phyloP scores from a whole-genome alignment of 2,113 vertebrate genomes.

The Cyprinodon brontotheroides region DNA sequence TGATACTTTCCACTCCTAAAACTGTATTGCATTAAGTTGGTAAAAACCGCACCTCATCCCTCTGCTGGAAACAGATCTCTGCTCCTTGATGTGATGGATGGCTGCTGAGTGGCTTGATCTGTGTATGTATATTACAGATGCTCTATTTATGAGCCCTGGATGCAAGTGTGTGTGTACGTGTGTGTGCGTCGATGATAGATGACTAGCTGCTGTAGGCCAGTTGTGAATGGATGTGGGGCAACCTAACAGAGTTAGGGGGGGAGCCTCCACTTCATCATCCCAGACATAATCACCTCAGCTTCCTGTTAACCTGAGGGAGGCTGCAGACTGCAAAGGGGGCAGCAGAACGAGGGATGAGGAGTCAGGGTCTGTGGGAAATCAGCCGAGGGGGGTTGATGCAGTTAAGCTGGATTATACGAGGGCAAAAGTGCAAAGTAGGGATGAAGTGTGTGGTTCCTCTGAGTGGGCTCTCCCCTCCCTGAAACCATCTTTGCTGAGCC shows the following conservation, averaged over 20 bases:
- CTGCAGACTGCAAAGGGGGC: slow-evolving; percentile 48
- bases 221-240: slow-evolving; percentile 77
- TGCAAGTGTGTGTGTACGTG: slow-evolving; percentile 58
- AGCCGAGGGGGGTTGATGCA: slow-evolving; percentile 30
- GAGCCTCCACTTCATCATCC: slow-evolving; percentile 81
- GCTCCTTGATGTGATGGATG: slow-evolving; percentile 67
- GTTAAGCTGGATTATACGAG: slow-evolving; percentile 44
- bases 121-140: slow-evolving; percentile 54
- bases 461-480: slow-evolving; percentile 15
- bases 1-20: slow-evolving; percentile 74
- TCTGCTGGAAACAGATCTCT: slow-evolving; percentile 52
- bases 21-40: slow-evolving; percentile 75
- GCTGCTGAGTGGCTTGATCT: slow-evolving; percentile 37
- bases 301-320: slow-evolving; percentile 74
- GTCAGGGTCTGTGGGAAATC: slow-evolving; percentile 54
- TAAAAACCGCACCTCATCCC: slow-evolving; percentile 38
- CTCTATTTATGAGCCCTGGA: slow-evolving; percentile 63
- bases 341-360: slow-evolving; percentile 39
- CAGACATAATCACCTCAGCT: slow-evolving; percentile 81
- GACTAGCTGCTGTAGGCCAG: slow-evolving; percentile 72
- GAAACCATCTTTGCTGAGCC: slow-evolving; percentile 43
- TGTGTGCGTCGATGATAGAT: slow-evolving; percentile 77
- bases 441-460: slow-evolving; percentile 41
- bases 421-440: slow-evolving; percentile 46
- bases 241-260: slow-evolving; percentile 77